These are phyloP conservation scores for Anoura caudifer DNA, from an alignment of 2,113 vertebrate genomes.

Conservation along the genomic window DNA sequence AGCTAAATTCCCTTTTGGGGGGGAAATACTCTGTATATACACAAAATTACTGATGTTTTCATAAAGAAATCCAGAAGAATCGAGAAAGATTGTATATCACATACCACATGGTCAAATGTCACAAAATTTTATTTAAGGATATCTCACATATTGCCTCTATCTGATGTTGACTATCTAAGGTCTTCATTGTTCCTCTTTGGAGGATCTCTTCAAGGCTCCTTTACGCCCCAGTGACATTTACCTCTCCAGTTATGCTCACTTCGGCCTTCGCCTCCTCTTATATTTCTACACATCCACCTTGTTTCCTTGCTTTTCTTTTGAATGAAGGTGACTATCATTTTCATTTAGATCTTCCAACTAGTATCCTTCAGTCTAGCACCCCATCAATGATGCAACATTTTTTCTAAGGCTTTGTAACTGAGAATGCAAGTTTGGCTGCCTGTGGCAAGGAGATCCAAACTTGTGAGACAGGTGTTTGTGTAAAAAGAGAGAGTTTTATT, in stretches of 20 bases:
- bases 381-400: neutral
- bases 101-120: neutral
- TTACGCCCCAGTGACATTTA: neutral
- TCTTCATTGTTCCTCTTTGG: neutral
- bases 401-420: neutral
- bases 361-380: neutral
- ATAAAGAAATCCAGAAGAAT: neutral
- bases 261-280: neutral
- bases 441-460: too few relatives aligned
- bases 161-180: neutral
- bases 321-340: neutral
- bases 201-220: neutral
- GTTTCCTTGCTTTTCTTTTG: neutral
- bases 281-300: neutral
- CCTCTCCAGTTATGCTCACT: neutral
- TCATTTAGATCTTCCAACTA: neutral
- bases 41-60: neutral
- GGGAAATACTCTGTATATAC: neutral
- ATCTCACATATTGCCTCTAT: neutral
- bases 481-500: too few relatives aligned
- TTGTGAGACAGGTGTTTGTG: too few relatives aligned
- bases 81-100: neutral
- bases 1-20: neutral
- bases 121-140: neutral
- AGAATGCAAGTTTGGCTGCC: too few relatives aligned